Conservation (phyloP, 2,113 vertebrate species). For the Rhinichthys klamathensis region DNA sequence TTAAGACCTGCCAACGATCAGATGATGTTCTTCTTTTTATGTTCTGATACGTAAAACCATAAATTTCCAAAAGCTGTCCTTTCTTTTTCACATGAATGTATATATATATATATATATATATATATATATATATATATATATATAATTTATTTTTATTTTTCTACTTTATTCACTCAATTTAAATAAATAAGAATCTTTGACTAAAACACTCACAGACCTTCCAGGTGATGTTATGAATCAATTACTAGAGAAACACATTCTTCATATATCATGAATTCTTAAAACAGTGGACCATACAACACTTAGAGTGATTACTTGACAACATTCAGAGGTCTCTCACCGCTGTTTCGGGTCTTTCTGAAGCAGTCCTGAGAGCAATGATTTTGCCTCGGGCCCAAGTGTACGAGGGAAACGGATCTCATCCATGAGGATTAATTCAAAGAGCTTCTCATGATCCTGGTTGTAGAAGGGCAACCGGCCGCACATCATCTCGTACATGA, state of each 20-base stretch:
- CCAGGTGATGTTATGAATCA: background rate
- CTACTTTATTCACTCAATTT: too few relatives aligned
- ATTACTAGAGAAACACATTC: background rate
- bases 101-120: too few relatives aligned
- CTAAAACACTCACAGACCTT: too few relatives aligned
- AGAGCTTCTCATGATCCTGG: constrained; percentile 94
- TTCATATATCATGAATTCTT: background rate
- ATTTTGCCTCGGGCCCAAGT: constrained; percentile 82
- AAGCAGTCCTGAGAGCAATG: constrained; percentile 86
- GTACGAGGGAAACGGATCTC: constrained; percentile 92
- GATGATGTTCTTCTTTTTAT: too few relatives aligned
- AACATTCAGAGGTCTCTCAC: constrained; percentile 58
- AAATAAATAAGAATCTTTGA: too few relatives aligned
- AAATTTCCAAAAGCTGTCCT: too few relatives aligned
- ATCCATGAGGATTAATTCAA: constrained; percentile 94
- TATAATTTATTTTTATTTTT: too few relatives aligned
- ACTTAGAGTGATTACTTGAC: background rate
- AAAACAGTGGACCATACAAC: background rate
- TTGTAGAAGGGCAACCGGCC: constrained; percentile 95
- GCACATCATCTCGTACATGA: constrained; percentile 64
- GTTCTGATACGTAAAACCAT: too few relatives aligned
- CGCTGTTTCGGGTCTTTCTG: constrained; percentile 93
- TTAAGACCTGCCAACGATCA: too few relatives aligned
- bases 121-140: too few relatives aligned
- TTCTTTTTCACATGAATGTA: too few relatives aligned